Percentiles rank a stretch among this genome's conserved stretches.
phyloP scores from a whole-genome alignment of 2,888 invertebrate genomes.

The Drosophila leonis region DNA sequence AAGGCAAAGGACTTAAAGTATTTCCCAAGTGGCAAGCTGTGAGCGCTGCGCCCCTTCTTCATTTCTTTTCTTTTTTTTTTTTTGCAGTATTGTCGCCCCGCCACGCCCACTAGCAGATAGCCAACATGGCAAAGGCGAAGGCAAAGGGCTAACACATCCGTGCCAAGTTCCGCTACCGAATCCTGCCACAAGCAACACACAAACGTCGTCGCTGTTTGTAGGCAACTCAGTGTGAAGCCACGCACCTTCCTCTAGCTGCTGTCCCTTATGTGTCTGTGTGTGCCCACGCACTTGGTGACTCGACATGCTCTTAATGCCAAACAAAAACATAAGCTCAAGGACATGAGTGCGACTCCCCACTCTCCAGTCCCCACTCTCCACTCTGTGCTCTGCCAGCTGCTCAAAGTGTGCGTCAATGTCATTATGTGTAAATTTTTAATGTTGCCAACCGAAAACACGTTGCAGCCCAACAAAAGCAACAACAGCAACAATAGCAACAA shows the following conservation, averaged over 20 bases:
- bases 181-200: slow-evolving; percentile 18
- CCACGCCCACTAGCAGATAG: slow-evolving; percentile 28
- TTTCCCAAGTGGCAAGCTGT: slow-evolving; percentile 66
- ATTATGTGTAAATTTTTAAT: slow-evolving; percentile 80
- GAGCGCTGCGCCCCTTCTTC: slow-evolving; percentile 24
- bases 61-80: background rate
- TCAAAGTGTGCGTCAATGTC: slow-evolving; percentile 58
- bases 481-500: slow-evolving; percentile 11
- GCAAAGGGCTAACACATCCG: slow-evolving; percentile 35
- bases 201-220: slow-evolving; percentile 49
- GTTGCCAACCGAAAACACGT: slow-evolving; percentile 53
- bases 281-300: slow-evolving; percentile 41
- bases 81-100: slow-evolving; percentile 9
- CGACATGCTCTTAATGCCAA: slow-evolving; percentile 78
- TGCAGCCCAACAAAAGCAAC: slow-evolving; percentile 34
- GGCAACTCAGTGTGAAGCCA: slow-evolving; percentile 45
- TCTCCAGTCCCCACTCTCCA: background rate
- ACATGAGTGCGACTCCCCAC: slow-evolving; percentile 48
- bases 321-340: slow-evolving; percentile 79
- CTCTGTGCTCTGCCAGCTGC: slow-evolving; percentile 10
- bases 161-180: slow-evolving; percentile 46
- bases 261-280: slow-evolving; percentile 7
- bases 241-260: slow-evolving; percentile 37
- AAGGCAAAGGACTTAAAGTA: slow-evolving; percentile 74
- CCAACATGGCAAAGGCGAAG: slow-evolving; percentile 3